Percentiles rank a stretch among this genome's conserved stretches.
Evolutionary conservation across 2,113 vertebrate genomes (phyloP).

Genomic region (Aythya baeri): DNA sequence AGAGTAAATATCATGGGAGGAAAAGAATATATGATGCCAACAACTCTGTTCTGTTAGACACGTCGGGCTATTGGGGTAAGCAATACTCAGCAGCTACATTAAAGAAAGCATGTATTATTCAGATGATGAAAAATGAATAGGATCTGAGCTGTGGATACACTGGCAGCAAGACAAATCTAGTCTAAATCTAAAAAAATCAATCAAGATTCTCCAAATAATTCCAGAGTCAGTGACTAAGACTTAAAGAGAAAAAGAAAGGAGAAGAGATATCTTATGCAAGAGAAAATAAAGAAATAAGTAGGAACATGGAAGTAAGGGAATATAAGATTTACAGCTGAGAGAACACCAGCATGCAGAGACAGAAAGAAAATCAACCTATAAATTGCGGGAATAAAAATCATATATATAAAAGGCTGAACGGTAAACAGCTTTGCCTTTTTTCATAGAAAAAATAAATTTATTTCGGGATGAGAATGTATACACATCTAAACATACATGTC

Average conservation of each 20-base stretch:
- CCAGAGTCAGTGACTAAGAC: not conserved
- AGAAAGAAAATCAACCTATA: not conserved
- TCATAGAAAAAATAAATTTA: not conserved
- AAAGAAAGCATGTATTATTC: not conserved
- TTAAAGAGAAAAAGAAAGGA: not conserved
- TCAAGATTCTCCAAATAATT: not conserved
- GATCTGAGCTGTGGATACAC: not conserved
- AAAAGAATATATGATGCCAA: not conserved
- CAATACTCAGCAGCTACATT: not conserved
- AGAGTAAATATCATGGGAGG: not conserved
- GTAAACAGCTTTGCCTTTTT: not conserved
- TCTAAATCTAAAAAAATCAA: not conserved
- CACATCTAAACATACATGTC: not conserved
- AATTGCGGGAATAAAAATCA: not conserved
- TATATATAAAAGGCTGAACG: not conserved
- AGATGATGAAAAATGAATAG: not conserved
- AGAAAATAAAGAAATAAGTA: not conserved
- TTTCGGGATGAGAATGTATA: not conserved
- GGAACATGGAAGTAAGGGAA: not conserved
- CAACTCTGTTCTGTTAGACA: not conserved
- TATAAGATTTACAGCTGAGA: not conserved
- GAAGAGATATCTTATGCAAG: not conserved
- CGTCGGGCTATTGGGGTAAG: not conserved
- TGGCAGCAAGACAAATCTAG: not conserved
- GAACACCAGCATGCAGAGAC: not conserved